Base-by-base conservation (phyloP, 2,113 vertebrate genomes). In the Barbus barbus region DNA sequence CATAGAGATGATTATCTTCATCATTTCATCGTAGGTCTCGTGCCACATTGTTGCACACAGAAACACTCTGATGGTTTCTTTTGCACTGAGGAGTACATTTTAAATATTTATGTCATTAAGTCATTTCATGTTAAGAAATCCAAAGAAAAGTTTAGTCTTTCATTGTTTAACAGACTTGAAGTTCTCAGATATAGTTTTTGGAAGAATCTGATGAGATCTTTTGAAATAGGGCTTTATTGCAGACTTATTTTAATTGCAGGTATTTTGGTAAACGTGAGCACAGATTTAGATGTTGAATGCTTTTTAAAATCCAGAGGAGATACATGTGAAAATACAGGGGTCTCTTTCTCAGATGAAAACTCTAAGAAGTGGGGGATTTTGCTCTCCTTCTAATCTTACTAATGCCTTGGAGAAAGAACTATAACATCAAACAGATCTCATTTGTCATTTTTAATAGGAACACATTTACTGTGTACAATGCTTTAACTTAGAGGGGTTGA, bases 41-140 rank as follows among this genome's bases (percentile, higher is more conserved):
- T 95, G 94, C 94, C 94, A 95, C 94, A 95, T 95, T 20, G 94
- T 95, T 0, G 93, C 93, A 83, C 94, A 95, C 7, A 94, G 82
- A 78, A 92, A 94, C 16, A 93, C 22, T 78, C 56, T 92, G 3
- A 83, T 36, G 0, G 65, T 60, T 3, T 89, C 88, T 69, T 81
- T 61, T 73, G 46, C 28, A 36, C 89, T 72, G 24, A 48, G 36
- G 75, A 82, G 20, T 0, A 78, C 24, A 75, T 16, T n/a, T n/a
- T 4, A 74, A 16, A 48, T 74, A 24, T 74, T 26, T 26, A 46
- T 16, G 51, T 38, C n/a, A 44, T 2, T 13, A 51, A n/a, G 53
- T 56, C 18, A 51, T 48, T 48, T 48, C 20, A 78, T 22, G 31
- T n/a, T 71, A 38, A 38, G 63, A 36, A 71, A n/a, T 22, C 9